Base-by-base conservation (phyloP, 2,113 vertebrate species). In the Acanthochromis polyacanthus region DNA sequence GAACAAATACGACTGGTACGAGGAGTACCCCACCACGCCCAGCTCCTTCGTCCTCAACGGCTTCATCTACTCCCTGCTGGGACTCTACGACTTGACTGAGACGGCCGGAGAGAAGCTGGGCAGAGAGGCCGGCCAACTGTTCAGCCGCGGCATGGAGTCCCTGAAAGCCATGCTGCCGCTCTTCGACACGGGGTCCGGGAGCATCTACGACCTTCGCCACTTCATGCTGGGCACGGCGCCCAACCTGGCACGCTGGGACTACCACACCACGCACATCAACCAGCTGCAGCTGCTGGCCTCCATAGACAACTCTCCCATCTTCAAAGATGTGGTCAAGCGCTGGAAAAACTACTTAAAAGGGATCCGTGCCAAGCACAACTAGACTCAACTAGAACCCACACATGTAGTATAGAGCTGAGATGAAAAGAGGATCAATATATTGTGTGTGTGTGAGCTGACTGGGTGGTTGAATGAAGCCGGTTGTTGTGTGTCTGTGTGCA, bases 261-360 rank as follows among this genome's bases (percentile, higher is more conserved):
- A 99, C 71, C 98, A 99, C 92, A 99, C 98, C 82, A 99, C 98
- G 3, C 98, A 99, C 95, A 99, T 99, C 90, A 99, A 99, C 91
- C 98, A 99, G 92, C 96, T 99, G 45, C 98, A 99, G 93, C 95
- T 99, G 58, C 94, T 99, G 63, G 95, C 93, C 51, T 96, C 97
- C 40, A 88, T 99, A 0, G 97, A 99, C 8, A 96, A 94, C 70
- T 80, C 97, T 0, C 96, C 97, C 20, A 15, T 99, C 90, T 99
- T 99, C 93, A 96, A 81, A 85, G 98, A 99, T 23, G 97, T 98
- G 25, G 91, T 96, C 67, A 97, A 95, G 89, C 92, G 98, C 78
- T 99, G 98, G 98, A 99, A 98, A 87, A 97, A 95, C 88, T 99
- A 99, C 94, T 95, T 99, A 70, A 96, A 97, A 51, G 98, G 98